Evolutionary conservation across 2,797 vertebrate species (phyloP).

Genomic region (Oreortyx pictus): DNA sequence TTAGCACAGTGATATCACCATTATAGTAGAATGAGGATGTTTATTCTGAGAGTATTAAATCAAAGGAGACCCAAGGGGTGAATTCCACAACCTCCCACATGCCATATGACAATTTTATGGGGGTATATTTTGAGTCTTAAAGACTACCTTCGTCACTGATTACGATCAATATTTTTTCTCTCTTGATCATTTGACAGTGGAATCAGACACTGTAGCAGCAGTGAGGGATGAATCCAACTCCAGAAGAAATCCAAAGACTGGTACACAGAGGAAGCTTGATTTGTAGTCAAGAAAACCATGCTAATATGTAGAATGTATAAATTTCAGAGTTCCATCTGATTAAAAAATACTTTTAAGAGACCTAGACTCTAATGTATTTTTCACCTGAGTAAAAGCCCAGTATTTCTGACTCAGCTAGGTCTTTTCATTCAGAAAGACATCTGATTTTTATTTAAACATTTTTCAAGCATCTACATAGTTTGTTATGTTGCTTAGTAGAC

Average conservation of each 20-base stretch:
- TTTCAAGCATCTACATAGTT: not conserved
- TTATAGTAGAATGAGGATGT: not conserved
- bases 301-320: not conserved
- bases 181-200: not conserved
- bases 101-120: not conserved
- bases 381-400: not conserved
- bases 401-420: not conserved
- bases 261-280: not conserved
- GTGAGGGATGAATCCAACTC: not conserved
- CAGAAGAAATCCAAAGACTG: not conserved
- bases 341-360: not conserved
- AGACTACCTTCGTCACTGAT: not conserved
- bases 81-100: not conserved
- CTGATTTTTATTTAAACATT: not conserved
- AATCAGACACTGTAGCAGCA: not conserved
- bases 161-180: not conserved
- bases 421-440: not conserved
- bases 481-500: not conserved
- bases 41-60: not conserved
- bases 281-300: not conserved
- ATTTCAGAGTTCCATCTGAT: not conserved
- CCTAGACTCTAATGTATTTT: rapidly evolving
- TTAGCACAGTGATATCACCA: not conserved
- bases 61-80: not conserved
- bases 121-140: not conserved